Conservation (phyloP, 2,888 invertebrate genomes). For the Oligia latruncula region DNA sequence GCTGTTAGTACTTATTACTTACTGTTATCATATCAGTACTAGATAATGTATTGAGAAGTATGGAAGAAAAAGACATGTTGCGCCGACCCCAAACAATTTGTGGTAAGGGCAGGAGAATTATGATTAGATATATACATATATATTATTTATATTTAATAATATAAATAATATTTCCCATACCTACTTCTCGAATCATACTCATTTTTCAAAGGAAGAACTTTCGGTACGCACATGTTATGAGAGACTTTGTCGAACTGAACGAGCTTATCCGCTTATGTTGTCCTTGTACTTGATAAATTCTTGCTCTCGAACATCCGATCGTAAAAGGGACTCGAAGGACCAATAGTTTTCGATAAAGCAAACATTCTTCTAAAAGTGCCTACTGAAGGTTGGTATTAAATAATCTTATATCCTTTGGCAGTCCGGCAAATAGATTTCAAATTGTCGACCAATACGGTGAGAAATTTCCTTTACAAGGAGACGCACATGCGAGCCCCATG, state of each 20-base stretch:
- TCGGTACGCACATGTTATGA: background rate
- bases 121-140: too few relatives aligned
- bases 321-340: conserved; percentile 42
- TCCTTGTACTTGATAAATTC: conserved; percentile 30
- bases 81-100: too few relatives aligned
- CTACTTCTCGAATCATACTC: too few relatives aligned
- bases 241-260: background rate
- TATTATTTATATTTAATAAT: too few relatives aligned
- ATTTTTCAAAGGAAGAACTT: background rate
- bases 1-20: too few relatives aligned
- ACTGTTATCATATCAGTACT: too few relatives aligned
- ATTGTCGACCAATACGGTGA: background rate
- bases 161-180: too few relatives aligned
- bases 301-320: conserved; percentile 25
- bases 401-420: conserved; percentile 14
- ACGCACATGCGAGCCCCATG: too few relatives aligned
- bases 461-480: background rate
- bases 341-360: conserved; percentile 43
- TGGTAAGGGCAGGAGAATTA: too few relatives aligned
- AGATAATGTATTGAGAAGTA: too few relatives aligned
- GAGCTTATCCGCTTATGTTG: conserved; percentile 7
- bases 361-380: conserved; percentile 31
- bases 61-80: too few relatives aligned
- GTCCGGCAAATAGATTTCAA: conserved; percentile 6
- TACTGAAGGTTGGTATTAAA: conserved; percentile 23